A percentile compares a stretch with the other conserved stretches of the same genome.
These are phyloP conservation scores for Odontocerum albicorne DNA, from an alignment of 2,888 invertebrate species.

Conservation along the genomic window DNA sequence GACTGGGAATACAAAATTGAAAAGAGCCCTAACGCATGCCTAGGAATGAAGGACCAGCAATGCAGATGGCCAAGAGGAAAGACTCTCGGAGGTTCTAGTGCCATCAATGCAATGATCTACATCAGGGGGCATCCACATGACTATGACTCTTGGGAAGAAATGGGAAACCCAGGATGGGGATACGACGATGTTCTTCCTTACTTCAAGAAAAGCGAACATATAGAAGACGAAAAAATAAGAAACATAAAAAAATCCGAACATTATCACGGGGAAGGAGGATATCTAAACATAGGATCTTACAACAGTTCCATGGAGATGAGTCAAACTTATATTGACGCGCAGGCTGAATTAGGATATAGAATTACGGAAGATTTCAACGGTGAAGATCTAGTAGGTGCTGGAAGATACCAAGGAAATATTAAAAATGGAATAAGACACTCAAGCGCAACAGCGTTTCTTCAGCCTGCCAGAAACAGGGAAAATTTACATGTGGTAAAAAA, in stretches of 20 bases:
- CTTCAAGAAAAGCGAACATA: conserved; percentile 56
- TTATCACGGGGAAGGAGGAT: conserved; percentile 50
- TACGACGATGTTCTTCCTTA: conserved; percentile 53
- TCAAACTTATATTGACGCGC: conserved; percentile 48
- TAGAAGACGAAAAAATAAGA: conserved; percentile 37
- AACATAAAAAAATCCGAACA: conserved; percentile 39
- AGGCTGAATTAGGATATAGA: conserved; percentile 50
- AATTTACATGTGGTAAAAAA: conserved; percentile 44
- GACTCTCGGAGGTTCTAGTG: conserved; percentile 62
- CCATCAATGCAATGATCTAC: conserved; percentile 64
- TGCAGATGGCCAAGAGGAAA: conserved; percentile 66
- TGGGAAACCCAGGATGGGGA: conserved; percentile 59
- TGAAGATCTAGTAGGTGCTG: conserved; percentile 52
- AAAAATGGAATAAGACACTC: conserved; percentile 53
- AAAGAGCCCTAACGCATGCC: conserved; percentile 47
- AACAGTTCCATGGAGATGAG: conserved; percentile 35
- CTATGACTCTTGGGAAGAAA: conserved; percentile 57
- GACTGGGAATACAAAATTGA: conserved; percentile 61
- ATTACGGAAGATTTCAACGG: conserved; percentile 46
- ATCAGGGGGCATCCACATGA: conserved; percentile 58
- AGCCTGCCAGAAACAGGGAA: conserved; percentile 39
- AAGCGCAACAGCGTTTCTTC: conserved; percentile 57
- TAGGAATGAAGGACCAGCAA: conserved; percentile 45
- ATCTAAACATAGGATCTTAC: conserved; percentile 46
- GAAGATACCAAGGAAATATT: conserved; percentile 48